Conservation (phyloP, 2,797 vertebrate genomes). For the Serranus cabrilla region DNA sequence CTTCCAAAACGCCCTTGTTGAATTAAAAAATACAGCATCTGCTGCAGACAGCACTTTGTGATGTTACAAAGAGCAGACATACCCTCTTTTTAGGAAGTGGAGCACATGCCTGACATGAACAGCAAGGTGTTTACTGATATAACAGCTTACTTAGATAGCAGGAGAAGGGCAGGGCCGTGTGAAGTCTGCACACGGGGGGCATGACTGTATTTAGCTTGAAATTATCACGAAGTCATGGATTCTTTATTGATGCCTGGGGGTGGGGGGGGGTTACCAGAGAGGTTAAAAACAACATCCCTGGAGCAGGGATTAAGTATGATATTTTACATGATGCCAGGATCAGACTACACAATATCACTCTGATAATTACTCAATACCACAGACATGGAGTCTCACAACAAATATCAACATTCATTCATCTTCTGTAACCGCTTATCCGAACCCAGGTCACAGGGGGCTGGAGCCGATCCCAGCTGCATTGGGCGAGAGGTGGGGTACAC, state of each 20-base stretch:
- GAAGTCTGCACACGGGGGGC: constrained; percentile 25
- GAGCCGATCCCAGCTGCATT: no score
- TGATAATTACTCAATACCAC: background rate
- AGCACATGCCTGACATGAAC: constrained; percentile 54
- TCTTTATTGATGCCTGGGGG: constrained; percentile 47
- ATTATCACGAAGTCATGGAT: constrained; percentile 48
- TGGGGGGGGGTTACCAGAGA: background rate
- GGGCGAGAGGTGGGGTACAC: no score
- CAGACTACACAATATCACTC: constrained; percentile 1
- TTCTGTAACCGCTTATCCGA: no score
- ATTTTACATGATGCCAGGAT: constrained; percentile 22
- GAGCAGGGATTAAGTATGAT: constrained; percentile 23
- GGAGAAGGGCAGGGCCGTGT: constrained; percentile 19
- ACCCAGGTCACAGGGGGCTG: no score
- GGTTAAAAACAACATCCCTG: constrained; percentile 14
- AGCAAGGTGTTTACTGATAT: constrained; percentile 62
- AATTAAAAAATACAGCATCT: constrained; percentile 82
- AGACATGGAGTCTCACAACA: no score
- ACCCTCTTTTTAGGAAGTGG: constrained; percentile 60
- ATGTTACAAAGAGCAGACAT: constrained; percentile 66
- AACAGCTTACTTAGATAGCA: constrained; percentile 51
- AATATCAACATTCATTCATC: no score
- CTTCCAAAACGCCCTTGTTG: constrained; percentile 74
- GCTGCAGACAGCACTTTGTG: constrained; percentile 64
- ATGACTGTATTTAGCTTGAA: constrained; percentile 35